Percentiles rank a stretch among this genome's conserved stretches.
phyloP scores from a whole-genome alignment of 1,140 invertebrate species.

The Brachionus calyciflorus region DNA sequence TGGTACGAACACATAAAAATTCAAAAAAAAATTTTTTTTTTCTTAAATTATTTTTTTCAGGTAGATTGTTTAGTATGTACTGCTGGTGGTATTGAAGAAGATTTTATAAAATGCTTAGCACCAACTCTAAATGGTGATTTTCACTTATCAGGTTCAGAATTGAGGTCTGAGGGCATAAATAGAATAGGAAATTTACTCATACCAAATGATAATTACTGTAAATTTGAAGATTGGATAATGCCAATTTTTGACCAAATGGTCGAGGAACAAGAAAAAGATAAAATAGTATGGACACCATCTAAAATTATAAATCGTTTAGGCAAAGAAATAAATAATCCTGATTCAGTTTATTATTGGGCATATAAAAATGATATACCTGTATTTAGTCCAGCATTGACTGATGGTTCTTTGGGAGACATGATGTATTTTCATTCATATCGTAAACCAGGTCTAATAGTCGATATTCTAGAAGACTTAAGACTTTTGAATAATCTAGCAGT shows the following conservation, averaged over 20 bases:
- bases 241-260: constrained; percentile 88
- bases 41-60: background rate
- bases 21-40: too few species aligned
- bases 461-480: constrained; percentile 78
- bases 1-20: constrained; percentile 82
- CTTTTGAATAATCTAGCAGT: constrained; percentile 90
- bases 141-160: constrained; percentile 68
- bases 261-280: constrained; percentile 75
- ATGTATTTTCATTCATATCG: constrained; percentile 93
- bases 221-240: constrained; percentile 96
- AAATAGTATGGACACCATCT: constrained; percentile 85
- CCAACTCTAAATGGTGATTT: constrained; percentile 91
- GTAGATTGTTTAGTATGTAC: constrained; percentile 72
- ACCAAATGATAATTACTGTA: constrained; percentile 97
- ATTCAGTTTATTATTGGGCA: constrained; percentile 96
- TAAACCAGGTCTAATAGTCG: constrained; percentile 82
- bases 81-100: constrained; percentile 96
- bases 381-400: constrained; percentile 94
- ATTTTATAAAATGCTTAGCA: constrained; percentile 95
- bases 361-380: constrained; percentile 95
- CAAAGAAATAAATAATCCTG: constrained; percentile 81
- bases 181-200: constrained; percentile 94
- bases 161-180: constrained; percentile 86
- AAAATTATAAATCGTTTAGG: constrained; percentile 79
- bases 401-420: constrained; percentile 98